Conservation (phyloP, 2,888 invertebrate species). For the Sepiola atlantica region DNA sequence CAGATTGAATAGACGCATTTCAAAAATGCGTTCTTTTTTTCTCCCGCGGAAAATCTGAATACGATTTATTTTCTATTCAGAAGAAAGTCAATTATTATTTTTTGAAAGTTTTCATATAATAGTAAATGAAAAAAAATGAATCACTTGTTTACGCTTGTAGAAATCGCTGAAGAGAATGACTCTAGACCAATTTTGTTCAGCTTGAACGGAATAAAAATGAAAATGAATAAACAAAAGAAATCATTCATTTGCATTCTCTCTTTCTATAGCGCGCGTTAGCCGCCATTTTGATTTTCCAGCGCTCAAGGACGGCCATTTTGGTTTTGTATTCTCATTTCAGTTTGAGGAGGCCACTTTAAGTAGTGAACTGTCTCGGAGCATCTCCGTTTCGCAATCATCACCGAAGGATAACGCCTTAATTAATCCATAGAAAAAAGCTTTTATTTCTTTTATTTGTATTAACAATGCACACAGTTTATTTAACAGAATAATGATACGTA, state of each 20-base stretch:
- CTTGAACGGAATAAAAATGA: not conserved
- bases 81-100: conserved; percentile 4
- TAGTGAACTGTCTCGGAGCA: not conserved
- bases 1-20: too few relatives aligned
- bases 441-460: too few relatives aligned
- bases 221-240: not conserved
- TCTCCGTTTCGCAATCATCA: not conserved
- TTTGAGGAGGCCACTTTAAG: not conserved
- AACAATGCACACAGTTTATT: too few relatives aligned
- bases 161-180: not conserved
- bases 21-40: not conserved
- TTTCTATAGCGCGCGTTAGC: not conserved
- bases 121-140: not conserved
- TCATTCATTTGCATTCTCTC: not conserved
- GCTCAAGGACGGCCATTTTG: not conserved
- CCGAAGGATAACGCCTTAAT: not conserved
- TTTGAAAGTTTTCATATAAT: not conserved
- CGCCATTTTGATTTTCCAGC: not conserved
- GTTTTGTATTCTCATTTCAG: not conserved
- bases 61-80: not conserved
- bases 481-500: too few relatives aligned
- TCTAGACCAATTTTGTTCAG: not conserved
- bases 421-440: not conserved
- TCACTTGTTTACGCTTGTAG: not conserved
- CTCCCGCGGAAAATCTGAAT: not conserved